These are phyloP conservation scores for Daboia siamensis DNA, from an alignment of 2,113 vertebrate genomes.

Conservation along the genomic window DNA sequence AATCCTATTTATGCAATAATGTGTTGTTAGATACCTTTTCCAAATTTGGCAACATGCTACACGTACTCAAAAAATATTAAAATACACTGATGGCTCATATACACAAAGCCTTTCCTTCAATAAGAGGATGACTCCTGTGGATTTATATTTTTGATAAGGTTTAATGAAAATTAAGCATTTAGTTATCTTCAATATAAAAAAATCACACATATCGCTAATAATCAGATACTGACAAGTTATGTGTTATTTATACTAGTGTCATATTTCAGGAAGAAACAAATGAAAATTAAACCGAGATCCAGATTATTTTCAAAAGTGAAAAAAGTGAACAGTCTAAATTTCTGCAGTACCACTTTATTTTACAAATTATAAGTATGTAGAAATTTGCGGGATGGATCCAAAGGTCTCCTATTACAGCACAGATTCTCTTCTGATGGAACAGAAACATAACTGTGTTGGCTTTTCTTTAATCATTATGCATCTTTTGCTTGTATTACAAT, in stretches of 20 bases:
- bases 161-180: neutral
- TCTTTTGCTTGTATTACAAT: neutral
- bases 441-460: neutral
- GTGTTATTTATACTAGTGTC: neutral
- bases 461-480: neutral
- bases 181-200: neutral
- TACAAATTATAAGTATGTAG: conserved; percentile 18
- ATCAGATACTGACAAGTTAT: too few relatives aligned
- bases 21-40: neutral
- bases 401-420: neutral
- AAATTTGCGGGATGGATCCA: neutral
- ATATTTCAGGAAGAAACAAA: neutral
- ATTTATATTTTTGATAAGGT: neutral
- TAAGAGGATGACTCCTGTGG: neutral
- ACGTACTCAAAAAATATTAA: neutral
- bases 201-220: neutral
- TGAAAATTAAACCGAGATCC: neutral
- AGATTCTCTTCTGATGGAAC: neutral
- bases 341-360: neutral
- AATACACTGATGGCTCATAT: neutral
- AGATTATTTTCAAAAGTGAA: neutral
- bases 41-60: fast-evolving
- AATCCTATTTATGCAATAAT: neutral
- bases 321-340: neutral
- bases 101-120: neutral